Evolutionary conservation across 2,888 invertebrate genomes (phyloP), one percentile per base, ranked within the genome.

Genomic region (Incurvaria masculella): DNA sequence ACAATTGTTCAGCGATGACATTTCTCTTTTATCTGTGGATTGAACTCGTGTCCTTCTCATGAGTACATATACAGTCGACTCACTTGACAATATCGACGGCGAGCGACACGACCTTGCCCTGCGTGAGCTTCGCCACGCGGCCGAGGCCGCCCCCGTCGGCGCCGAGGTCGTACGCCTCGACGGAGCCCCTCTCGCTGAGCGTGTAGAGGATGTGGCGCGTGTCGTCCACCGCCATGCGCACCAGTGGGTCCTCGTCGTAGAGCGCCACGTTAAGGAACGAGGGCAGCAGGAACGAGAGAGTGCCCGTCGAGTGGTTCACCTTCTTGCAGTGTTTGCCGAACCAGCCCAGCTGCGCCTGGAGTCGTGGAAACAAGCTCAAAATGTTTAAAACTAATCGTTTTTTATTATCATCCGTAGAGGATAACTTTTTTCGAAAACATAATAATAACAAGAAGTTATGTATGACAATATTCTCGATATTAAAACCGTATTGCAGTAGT

Each of bases 271-370:
- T 89, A 10, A 96, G 80, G 68, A 97, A 94, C 26, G 91, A 90
- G 11, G 96, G 96, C 43, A 97, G 85, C 55, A 97, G 78, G 64
- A 90, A 94, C 40, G 95, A 94, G 21, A 97, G 73, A 4, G 89
- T 81, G 55, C 91, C 89, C 50, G 90, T 92, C 0, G 97, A 96
- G 65, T 95, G 94, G 68, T 98, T 97, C 1, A 96, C 83, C 79
- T 96, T 97, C 67, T 91, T 90, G 67, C 95, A 97, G 56, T 94
- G 89, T 68, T 94, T 91, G 18, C 94, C 93, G 71, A 97, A 94
- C 97, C 97, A 97, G 53, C 91, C 92, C 56, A 88, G 82, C 68
- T 90, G 89, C 43, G 87, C 87, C 86, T 87, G 65, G 10, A 23
- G 10, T 23, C 6, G 23, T 6, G 23, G 10, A 5, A 23, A 6